Evolutionary conservation across 2,113 vertebrate genomes (phyloP), one percentile per base, ranked within the genome.

Genomic region (Hypocryptadius cinnamomeus): DNA sequence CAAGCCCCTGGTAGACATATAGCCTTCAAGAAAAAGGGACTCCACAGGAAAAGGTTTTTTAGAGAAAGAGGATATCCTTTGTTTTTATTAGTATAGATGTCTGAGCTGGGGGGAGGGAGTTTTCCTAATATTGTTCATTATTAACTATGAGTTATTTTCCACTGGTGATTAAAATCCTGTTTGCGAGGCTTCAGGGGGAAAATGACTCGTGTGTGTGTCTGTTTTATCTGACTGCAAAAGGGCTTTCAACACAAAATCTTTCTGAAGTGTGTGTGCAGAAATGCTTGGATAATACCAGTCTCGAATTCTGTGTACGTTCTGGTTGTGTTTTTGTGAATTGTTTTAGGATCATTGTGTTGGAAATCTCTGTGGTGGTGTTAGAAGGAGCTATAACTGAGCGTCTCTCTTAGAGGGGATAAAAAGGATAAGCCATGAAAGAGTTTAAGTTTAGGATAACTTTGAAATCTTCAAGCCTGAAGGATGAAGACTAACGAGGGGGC

Each of bases 121-220:
- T 94, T 96, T 96, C 93, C 91, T 96, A 96, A 94, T 96, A 96
- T 92, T 95, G 93, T 95, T 94, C 89, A 83, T 94, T 96, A 96
- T 96, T 94, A 94, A 94, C 96, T 95, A 71, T 50, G 64, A 82
- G 91, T 92, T 96, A 83, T 96, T 96, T 96, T 94, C 94, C 95
- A 92, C 90, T 94, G 72, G 51, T 81, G 90, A 93, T 93, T 94
- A 90, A 95, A 96, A 95, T 95, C 82, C 87, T 85, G 92, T 93
- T 92, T 81, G 74, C 4, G 73, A 81, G 84, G 79, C 83, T 93
- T 83, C 22, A 35, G 68, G 79, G 51, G 60, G 60, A 53, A 28
- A 87, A 74, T 45, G 37, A 86, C 54, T 96, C 73, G 24, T 23
- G 25, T 66, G 47, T 93, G 22, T 74, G 66, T 92, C 85, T 86